These are phyloP conservation scores for Ornithoptera priamus DNA, from an alignment of 2,888 invertebrate species.

Conservation along the genomic window DNA sequence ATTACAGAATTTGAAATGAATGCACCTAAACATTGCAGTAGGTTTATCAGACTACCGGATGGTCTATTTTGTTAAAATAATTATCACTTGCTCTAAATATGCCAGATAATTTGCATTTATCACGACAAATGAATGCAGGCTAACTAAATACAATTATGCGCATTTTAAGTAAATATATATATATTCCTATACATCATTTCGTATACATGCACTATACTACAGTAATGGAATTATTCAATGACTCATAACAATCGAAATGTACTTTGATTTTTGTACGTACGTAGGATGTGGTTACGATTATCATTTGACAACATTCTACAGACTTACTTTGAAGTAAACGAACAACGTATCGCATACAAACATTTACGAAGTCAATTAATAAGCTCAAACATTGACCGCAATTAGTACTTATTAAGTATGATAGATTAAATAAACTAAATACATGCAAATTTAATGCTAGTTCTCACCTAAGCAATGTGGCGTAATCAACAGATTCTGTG, in stretches of 20 bases:
- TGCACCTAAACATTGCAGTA: conserved; percentile 9
- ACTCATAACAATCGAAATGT: no score
- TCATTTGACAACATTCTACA: no score
- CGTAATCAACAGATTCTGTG: conserved; percentile 34
- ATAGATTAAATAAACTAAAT: background rate
- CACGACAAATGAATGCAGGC: background rate
- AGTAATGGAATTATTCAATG: no score
- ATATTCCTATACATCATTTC: background rate
- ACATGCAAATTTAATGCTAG: conserved; percentile 1
- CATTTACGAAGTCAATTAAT: no score
- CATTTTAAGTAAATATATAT: background rate
- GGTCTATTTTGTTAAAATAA: conserved; percentile 22
- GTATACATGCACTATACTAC: no score
- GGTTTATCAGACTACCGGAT: conserved; percentile 7
- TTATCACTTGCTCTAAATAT: conserved; percentile 27
- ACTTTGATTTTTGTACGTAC: no score
- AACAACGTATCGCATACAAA: no score
- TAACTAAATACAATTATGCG: background rate
- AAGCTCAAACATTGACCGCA: no score
- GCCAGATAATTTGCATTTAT: conserved; percentile 12
- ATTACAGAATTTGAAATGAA: background rate
- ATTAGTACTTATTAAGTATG: no score
- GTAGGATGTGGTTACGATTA: no score
- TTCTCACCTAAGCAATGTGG: conserved; percentile 9
- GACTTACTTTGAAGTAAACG: no score